Conservation (phyloP, 2,888 invertebrate genomes). For the Lithophane semibrunnea region DNA sequence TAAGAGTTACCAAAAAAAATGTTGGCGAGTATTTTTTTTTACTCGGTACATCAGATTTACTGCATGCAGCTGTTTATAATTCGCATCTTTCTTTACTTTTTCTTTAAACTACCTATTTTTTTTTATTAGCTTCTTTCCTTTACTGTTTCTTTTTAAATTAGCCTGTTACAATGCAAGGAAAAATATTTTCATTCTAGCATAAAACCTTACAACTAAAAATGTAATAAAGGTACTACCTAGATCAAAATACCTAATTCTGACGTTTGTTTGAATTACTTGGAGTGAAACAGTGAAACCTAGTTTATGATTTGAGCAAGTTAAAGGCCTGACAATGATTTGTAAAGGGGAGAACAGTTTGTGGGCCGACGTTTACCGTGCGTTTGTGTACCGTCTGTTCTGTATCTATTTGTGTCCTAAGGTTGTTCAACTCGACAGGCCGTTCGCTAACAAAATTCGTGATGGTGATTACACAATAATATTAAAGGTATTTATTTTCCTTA, state of each 20-base stretch:
- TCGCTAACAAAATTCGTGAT: conserved; percentile 49
- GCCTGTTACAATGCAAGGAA: background rate
- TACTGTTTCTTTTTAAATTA: background rate
- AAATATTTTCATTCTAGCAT: background rate
- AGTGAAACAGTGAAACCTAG: conserved; percentile 16
- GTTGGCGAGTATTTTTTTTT: background rate
- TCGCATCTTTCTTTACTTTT: background rate
- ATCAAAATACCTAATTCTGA: background rate
- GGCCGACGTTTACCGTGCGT: conserved; percentile 73
- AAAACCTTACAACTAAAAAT: background rate
- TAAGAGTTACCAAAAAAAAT: background rate
- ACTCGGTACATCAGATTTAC: background rate
- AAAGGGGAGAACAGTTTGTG: conserved; percentile 73
- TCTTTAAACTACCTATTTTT: background rate
- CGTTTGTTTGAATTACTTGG: background rate
- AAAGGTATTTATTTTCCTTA: background rate
- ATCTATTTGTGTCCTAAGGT: conserved; percentile 87
- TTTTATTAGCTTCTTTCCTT: background rate
- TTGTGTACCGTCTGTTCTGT: conserved; percentile 75
- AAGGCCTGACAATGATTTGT: conserved; percentile 57
- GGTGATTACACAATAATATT: conserved; percentile 56
- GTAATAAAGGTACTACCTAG: background rate
- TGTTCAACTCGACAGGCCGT: conserved; percentile 82
- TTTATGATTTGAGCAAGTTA: conserved; percentile 34
- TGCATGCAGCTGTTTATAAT: background rate